phyloP scores from a whole-genome alignment of 64 coral and sea anemone species.

The Montipora sp. region DNA sequence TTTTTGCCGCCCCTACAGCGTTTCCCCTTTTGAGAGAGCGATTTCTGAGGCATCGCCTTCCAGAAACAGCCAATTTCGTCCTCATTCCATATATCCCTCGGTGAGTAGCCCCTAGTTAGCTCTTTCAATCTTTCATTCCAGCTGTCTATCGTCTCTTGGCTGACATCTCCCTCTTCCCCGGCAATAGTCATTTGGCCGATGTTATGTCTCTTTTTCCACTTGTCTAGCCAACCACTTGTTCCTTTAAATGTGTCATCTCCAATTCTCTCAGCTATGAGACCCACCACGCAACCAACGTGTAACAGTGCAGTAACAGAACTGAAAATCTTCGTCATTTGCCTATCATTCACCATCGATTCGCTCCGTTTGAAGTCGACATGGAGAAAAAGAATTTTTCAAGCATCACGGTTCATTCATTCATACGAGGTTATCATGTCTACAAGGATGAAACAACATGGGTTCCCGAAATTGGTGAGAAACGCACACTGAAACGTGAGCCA shows the following conservation, averaged over 20 bases:
- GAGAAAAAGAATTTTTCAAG: not conserved
- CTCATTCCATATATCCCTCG: not conserved
- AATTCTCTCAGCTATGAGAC: constrained; percentile 54
- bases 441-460: constrained; percentile 37
- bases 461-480: constrained; percentile 5
- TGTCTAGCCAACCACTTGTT: not conserved
- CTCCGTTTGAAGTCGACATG: not conserved
- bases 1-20: not conserved
- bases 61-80: too few relatives aligned
- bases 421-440: constrained; percentile 9
- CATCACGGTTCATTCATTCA: constrained; percentile 18
- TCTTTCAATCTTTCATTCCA: not conserved
- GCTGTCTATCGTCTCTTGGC: not conserved
- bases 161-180: too few relatives aligned
- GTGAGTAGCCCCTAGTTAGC: not conserved
- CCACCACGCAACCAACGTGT: too few relatives aligned
- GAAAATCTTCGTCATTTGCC: too few relatives aligned
- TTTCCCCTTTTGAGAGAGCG: not conserved
- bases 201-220: constrained; percentile 1
- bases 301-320: too few relatives aligned
- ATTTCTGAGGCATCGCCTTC: not conserved
- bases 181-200: not conserved
- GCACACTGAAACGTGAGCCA: constrained; percentile 30
- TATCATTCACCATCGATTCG: too few relatives aligned
- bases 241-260: constrained; percentile 12